Percentiles rank a stretch among this genome's conserved stretches.
These are phyloP conservation scores for Amitus sp. DNA, from an alignment of 2,888 invertebrate species.

Conservation along the genomic window DNA sequence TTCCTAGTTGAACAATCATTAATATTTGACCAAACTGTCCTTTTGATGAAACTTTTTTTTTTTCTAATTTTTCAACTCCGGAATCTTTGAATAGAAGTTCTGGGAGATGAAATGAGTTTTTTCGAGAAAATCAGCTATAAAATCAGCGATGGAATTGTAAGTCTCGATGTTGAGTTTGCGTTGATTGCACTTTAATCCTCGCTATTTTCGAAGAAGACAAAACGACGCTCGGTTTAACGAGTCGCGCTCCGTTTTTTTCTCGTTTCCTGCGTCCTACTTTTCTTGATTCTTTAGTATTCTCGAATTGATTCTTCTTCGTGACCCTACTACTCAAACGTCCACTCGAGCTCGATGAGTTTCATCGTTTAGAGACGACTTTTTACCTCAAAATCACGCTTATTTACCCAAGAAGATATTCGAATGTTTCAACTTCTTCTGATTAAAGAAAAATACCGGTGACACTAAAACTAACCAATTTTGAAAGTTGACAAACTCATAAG, in stretches of 20 bases:
- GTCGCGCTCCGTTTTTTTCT: neutral
- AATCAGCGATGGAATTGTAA: constrained; percentile 7
- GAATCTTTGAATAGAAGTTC: neutral
- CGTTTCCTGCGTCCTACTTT: constrained; percentile 2
- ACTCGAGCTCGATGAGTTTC: neutral
- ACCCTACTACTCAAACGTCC: constrained; percentile 10
- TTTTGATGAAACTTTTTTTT: too few relatives aligned
- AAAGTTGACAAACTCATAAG: too few relatives aligned
- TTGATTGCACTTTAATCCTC: constrained; percentile 9
- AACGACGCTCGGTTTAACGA: constrained; percentile 9
- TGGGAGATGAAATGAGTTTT: too few relatives aligned
- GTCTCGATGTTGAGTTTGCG: constrained; percentile 15
- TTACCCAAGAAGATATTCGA: neutral
- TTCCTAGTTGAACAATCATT: too few relatives aligned
- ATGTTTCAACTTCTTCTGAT: too few relatives aligned
- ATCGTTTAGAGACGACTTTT: neutral
- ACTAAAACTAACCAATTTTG: too few relatives aligned
- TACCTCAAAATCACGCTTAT: neutral
- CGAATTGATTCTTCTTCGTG: constrained; percentile 10
- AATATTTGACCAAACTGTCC: too few relatives aligned
- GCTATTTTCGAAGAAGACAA: constrained; percentile 8
- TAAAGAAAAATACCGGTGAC: too few relatives aligned
- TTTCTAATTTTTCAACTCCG: constrained; percentile 6
- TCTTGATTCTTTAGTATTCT: constrained; percentile 1
- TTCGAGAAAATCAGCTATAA: too few relatives aligned